phyloP scores from a whole-genome alignment of 2,797 vertebrate species.

The Mus minutoides region DNA sequence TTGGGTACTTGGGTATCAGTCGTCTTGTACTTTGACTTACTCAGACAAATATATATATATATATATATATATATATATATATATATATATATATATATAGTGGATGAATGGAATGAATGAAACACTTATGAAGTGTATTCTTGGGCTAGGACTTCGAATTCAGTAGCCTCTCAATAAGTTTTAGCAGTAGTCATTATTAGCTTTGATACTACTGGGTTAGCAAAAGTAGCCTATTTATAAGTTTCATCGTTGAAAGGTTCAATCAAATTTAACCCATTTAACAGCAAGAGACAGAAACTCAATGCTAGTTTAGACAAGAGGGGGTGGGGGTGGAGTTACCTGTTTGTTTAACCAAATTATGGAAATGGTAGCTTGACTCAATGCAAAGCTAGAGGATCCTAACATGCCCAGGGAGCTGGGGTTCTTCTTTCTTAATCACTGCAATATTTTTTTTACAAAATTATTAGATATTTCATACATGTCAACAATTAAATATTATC shows the following conservation, averaged over 20 bases:
- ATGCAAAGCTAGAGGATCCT: neutral
- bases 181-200: conserved; percentile 9
- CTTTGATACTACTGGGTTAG: neutral
- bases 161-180: neutral
- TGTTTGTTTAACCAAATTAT: neutral
- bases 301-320: neutral
- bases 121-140: neutral
- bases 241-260: neutral
- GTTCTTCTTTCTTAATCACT: neutral
- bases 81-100: no score
- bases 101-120: neutral
- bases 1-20: neutral
- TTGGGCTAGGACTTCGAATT: neutral
- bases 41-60: neutral
- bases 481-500: neutral
- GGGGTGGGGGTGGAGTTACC: neutral
- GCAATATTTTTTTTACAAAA: neutral
- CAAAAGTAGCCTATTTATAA: conserved; percentile 2
- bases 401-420: neutral
- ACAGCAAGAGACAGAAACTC: neutral
- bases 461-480: neutral
- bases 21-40: neutral
- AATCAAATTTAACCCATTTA: neutral
- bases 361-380: neutral
- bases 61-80: no score